Evolutionary conservation across 1,140 invertebrate genomes (phyloP).

Genomic region (Musca domestica): DNA sequence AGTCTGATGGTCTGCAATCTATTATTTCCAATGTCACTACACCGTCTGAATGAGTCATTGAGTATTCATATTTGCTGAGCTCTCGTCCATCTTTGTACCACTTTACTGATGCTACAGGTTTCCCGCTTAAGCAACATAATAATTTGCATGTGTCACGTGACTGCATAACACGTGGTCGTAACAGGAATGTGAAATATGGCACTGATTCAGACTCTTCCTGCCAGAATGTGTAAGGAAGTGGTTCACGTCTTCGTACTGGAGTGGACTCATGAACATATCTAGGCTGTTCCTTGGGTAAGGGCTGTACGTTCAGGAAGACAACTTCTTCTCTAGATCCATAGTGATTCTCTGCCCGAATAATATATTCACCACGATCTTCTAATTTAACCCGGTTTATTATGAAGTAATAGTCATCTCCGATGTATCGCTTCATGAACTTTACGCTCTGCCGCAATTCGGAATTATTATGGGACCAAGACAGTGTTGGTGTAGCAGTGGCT

Average conservation of each 20-base stretch:
- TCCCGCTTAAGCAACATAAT: slow-evolving; percentile 92
- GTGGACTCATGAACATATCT: slow-evolving; percentile 73
- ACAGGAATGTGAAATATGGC: slow-evolving; percentile 94
- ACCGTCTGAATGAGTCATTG: slow-evolving; percentile 85
- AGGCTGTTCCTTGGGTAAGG: slow-evolving; percentile 77
- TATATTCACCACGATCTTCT: slow-evolving; percentile 95
- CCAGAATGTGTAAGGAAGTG: slow-evolving; percentile 74
- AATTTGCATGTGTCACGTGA: slow-evolving; percentile 92
- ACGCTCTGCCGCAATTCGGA: slow-evolving; percentile 94
- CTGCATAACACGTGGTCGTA: slow-evolving; percentile 97
- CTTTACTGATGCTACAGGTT: slow-evolving; percentile 86
- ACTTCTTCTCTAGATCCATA: slow-evolving; percentile 95
- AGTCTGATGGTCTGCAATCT: slow-evolving; percentile 90
- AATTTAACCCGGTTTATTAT: slow-evolving; percentile 94
- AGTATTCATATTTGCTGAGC: slow-evolving; percentile 85
- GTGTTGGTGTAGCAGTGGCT: slow-evolving; percentile 87
- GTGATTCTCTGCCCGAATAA: slow-evolving; percentile 95
- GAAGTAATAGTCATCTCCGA: slow-evolving; percentile 94
- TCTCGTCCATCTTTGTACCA: slow-evolving; percentile 94
- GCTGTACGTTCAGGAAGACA: slow-evolving; percentile 96
- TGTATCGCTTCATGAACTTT: slow-evolving; percentile 98
- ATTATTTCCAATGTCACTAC: slow-evolving; percentile 96
- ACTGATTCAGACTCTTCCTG: slow-evolving; percentile 85
- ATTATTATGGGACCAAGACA: slow-evolving; percentile 95
- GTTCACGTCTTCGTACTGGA: slow-evolving; percentile 71